Conservation (phyloP, 2,888 invertebrate genomes). For the Tenthredo distinguenda region DNA sequence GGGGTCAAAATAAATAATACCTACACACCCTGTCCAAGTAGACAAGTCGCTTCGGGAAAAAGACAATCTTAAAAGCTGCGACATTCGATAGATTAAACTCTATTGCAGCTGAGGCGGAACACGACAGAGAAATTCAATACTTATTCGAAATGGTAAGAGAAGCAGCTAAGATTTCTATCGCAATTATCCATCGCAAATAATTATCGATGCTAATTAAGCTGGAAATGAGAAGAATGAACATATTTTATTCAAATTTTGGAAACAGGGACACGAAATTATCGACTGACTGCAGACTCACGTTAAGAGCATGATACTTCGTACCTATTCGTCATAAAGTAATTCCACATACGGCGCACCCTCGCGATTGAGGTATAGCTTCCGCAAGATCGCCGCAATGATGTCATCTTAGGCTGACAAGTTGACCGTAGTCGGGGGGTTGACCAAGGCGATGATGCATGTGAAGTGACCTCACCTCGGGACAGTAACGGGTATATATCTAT, state of each 20-base stretch:
- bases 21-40: constrained; percentile 54
- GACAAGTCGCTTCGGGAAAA: not conserved
- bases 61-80: constrained; percentile 15
- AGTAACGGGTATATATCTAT: constrained; percentile 36
- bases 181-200: no score
- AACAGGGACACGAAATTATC: not conserved
- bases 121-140: not conserved
- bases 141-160: not conserved
- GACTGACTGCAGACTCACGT: not conserved
- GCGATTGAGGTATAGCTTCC: constrained; percentile 14
- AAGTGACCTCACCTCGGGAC: constrained; percentile 60
- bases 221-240: not conserved
- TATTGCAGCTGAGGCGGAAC: not conserved
- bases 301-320: not conserved
- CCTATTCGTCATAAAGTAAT: not conserved
- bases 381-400: constrained; percentile 36
- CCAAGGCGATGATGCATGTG: constrained; percentile 65
- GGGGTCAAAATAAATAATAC: constrained; percentile 73
- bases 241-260: not conserved
- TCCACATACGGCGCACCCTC: constrained; percentile 28
- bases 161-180: not conserved
- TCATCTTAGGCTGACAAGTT: constrained; percentile 49
- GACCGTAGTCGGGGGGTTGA: constrained; percentile 41
- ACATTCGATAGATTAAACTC: constrained; percentile 9
- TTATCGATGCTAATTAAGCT: no score